Conservation (phyloP, 2,888 invertebrate species). For the Chalcis sispes region DNA sequence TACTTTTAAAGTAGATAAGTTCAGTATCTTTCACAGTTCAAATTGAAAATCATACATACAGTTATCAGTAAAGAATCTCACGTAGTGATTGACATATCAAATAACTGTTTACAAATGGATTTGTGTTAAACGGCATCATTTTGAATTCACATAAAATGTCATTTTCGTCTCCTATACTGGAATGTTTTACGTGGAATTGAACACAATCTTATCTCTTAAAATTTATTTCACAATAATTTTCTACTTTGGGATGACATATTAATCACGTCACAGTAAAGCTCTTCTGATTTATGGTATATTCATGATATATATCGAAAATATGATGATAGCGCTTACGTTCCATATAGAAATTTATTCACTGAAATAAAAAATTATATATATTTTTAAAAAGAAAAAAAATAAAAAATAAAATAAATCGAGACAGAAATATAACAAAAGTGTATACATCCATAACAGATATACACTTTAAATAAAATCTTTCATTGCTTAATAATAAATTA, state of each 20-base stretch:
- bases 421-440: not conserved
- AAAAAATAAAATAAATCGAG: not conserved
- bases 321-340: constrained; percentile 9
- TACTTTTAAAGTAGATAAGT: not conserved
- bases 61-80: constrained; percentile 25
- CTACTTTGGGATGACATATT: constrained; percentile 19
- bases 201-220: constrained; percentile 39
- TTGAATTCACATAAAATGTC: not conserved
- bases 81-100: constrained; percentile 29
- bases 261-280: constrained; percentile 30
- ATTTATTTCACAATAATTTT: constrained; percentile 29
- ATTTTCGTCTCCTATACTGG: constrained; percentile 1
- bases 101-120: constrained; percentile 29
- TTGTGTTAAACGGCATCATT: constrained; percentile 25
- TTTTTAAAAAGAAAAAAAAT: not conserved
- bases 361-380: constrained; percentile 31
- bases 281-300: constrained; percentile 20
- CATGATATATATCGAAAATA: constrained; percentile 12
- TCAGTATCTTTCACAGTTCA: constrained; percentile 1
- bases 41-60: constrained; percentile 5
- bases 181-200: not conserved
- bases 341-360: constrained; percentile 23
- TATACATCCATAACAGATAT: too few relatives aligned
- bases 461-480: too few relatives aligned
- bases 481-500: too few relatives aligned